Base-by-base conservation (phyloP, 2,888 invertebrate species). In the Mythimna lalbum region DNA sequence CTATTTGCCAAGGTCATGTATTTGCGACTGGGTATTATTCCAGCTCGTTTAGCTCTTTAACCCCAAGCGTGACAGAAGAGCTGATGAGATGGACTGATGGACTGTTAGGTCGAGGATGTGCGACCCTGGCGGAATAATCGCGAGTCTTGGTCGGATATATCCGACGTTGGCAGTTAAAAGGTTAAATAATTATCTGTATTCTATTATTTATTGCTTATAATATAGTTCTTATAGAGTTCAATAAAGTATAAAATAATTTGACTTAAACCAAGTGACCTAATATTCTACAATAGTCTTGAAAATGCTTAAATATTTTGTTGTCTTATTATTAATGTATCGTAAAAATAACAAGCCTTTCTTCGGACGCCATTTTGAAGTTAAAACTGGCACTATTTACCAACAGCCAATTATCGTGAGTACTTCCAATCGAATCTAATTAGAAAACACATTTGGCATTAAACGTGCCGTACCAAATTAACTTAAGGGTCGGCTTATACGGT, bases 391-490 rank as follows among this genome's bases (percentile, higher is more conserved):
- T 56, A 55, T 63, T 81, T 73, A 61, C 73, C 69, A 69, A 73
- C 71, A 63, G 49, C 63, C 61, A 75, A 73, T 75, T 65, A 73
- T 70, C 56, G 70, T 59, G 70, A 74, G 69, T 68, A 70, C 63
- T 53, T 39, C 63, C 62, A 76, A 72, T 73, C 62, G 61, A 63
- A 65, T 70, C 66, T 69, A 70, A 80, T 80, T 76, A 70, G 63
- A 61, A 67, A 74, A 70, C 65, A 73, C 69, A 72, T 63, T 76
- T 53, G 57, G 69, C 56, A 72, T 65, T 66, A 75, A 76, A 76
- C 61, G 27, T 69, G 47, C 43, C 52, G 19, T 64, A 56, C 70
- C 47, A 52, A 71, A 75, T 72, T 56, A 12, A 63, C 57, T 55
- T 67, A 69, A 57, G 36, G 57, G 7, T 36, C 3, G 36, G 21